These are phyloP conservation scores for Poeciliopsis turrubarensis DNA, from an alignment of 2,113 vertebrate species.

Conservation along the genomic window DNA sequence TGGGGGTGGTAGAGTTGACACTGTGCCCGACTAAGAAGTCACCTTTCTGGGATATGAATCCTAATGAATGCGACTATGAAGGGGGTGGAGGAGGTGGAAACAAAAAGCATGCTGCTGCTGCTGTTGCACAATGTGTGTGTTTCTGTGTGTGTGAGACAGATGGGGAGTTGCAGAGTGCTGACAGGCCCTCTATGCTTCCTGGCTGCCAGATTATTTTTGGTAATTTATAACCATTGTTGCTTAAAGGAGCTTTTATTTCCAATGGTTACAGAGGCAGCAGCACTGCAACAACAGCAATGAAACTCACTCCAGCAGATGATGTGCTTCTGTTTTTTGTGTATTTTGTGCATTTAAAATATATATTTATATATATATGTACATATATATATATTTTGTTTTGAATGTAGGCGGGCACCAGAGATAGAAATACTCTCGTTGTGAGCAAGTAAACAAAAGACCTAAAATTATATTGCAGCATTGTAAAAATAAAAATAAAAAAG, in stretches of 20 bases:
- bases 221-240: slow-evolving; percentile 79
- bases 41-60: slow-evolving; percentile 85
- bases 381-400: slow-evolving; percentile 18
- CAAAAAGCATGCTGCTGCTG: slow-evolving; percentile 47
- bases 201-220: slow-evolving; percentile 80
- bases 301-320: slow-evolving; percentile 18
- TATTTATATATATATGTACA: slow-evolving; percentile 23
- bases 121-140: slow-evolving; percentile 49
- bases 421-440: slow-evolving; percentile 27
- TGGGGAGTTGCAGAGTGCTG: slow-evolving; percentile 75
- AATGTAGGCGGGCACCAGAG: slow-evolving; percentile 1
- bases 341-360: slow-evolving; percentile 18
- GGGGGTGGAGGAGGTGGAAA: slow-evolving; percentile 22
- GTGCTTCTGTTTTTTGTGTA: slow-evolving; percentile 22
- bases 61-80: slow-evolving; percentile 75
- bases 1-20: slow-evolving; percentile 59
- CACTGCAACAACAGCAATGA: slow-evolving; percentile 32
- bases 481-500: not conserved
- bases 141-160: slow-evolving; percentile 69
- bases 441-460: slow-evolving; percentile 37
- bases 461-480: slow-evolving; percentile 10
- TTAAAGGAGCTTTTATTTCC: slow-evolving; percentile 73
- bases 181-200: slow-evolving; percentile 75
- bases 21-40: slow-evolving; percentile 80
- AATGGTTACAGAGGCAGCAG: slow-evolving; percentile 52